These are phyloP conservation scores for Rhodophaea formosa DNA, from an alignment of 2,888 invertebrate genomes.

Conservation along the genomic window DNA sequence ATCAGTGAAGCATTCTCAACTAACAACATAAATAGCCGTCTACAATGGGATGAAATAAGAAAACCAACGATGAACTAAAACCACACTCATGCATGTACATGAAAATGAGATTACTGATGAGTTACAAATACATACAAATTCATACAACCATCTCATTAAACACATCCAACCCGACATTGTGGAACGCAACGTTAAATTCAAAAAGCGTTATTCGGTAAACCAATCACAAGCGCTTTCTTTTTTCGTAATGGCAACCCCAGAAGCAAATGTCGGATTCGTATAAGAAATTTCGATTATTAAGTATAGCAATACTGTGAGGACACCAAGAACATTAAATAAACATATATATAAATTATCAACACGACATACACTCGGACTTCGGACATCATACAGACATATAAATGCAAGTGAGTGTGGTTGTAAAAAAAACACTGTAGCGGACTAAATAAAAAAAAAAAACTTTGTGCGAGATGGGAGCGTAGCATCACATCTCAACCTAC, in stretches of 20 bases:
- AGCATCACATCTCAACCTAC: conserved; percentile 1
- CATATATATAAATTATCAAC: conserved; percentile 19
- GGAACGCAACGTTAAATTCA: conserved; percentile 35
- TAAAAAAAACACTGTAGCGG: conserved; percentile 68
- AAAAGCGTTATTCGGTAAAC: conserved; percentile 74
- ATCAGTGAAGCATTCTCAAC: conserved; percentile 18
- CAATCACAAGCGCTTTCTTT: conserved; percentile 72
- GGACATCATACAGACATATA: conserved; percentile 55
- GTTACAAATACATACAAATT: conserved; percentile 45
- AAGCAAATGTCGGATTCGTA: conserved; percentile 76
- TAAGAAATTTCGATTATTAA: conserved; percentile 28
- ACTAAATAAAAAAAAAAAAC: conserved; percentile 36
- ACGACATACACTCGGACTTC: conserved; percentile 40
- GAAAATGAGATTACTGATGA: conserved; percentile 40
- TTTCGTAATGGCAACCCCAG: conserved; percentile 70
- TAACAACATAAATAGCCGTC: conserved; percentile 18
- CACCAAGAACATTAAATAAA: conserved; percentile 34
- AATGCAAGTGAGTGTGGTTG: conserved; percentile 81
- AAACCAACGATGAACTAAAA: conserved; percentile 50
- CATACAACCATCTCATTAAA: conserved; percentile 46
- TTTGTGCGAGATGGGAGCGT: conserved; percentile 20
- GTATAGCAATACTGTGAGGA: conserved; percentile 33
- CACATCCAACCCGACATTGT: conserved; percentile 73
- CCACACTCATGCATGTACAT: conserved; percentile 80
- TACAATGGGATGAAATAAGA: conserved; percentile 40